Conservation (phyloP, 2,797 vertebrate species). For the Chelon auratus region DNA sequence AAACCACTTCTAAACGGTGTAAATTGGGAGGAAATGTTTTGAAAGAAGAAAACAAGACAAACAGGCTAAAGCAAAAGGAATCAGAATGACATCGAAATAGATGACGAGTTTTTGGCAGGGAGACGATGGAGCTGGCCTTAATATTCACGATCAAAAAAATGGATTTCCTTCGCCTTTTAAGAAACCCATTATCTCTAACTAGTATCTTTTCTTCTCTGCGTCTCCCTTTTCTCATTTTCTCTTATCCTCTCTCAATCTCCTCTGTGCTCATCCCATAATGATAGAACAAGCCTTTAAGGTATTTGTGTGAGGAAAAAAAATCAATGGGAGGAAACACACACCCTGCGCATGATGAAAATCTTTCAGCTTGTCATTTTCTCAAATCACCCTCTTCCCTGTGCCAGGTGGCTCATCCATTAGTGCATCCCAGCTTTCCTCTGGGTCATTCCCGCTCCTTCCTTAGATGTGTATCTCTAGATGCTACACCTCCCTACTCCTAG, state of each 20-base stretch:
- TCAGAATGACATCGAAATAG: slow-evolving; percentile 22
- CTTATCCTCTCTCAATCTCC: slow-evolving; percentile 25
- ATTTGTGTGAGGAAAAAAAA: slow-evolving; percentile 29
- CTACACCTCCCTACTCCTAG: slow-evolving; percentile 23
- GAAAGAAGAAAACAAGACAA: neutral
- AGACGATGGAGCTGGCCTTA: slow-evolving; percentile 21
- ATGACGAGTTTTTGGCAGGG: slow-evolving; percentile 5
- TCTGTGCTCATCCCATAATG: slow-evolving; percentile 25
- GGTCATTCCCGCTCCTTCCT: slow-evolving; percentile 26
- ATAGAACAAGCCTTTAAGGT: slow-evolving; percentile 49
- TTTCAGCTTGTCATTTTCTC: slow-evolving; percentile 26
- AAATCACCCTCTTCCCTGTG: slow-evolving; percentile 6
- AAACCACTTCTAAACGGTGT: slow-evolving; percentile 16
- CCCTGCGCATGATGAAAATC: slow-evolving; percentile 44
- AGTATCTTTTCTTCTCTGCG: slow-evolving; percentile 30
- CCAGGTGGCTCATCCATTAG: slow-evolving; percentile 9
- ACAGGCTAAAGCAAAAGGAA: neutral
- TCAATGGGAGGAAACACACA: slow-evolving; percentile 28
- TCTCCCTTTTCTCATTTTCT: slow-evolving; percentile 25
- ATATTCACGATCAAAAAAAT: slow-evolving; percentile 43
- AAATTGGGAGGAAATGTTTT: neutral
- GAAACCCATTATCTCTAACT: slow-evolving; percentile 41
- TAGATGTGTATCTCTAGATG: slow-evolving; percentile 29
- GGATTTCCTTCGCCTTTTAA: slow-evolving; percentile 35
- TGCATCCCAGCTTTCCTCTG: slow-evolving; percentile 30